A percentile compares a stretch with the other conserved stretches of the same genome.
phyloP scores from a whole-genome alignment of 1,140 invertebrate genomes.

The Cyclargus thomasi region DNA sequence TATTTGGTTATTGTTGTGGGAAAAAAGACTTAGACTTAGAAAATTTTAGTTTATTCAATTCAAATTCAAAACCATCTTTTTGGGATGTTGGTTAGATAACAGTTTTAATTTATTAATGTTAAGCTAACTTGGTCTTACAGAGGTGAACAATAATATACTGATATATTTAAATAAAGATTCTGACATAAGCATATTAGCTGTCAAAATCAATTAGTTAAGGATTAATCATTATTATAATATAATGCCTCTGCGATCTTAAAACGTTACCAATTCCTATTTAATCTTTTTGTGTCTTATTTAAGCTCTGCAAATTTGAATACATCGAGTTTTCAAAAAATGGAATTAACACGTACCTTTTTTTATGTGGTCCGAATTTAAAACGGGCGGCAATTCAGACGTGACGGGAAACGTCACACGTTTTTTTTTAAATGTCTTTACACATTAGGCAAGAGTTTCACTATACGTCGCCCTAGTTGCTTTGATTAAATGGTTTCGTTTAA shows the following conservation, averaged over 20 bases:
- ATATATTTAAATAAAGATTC: no score
- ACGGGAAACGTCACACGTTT: constrained; percentile 3
- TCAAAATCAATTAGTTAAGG: no score
- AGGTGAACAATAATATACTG: no score
- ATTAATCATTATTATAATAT: no score
- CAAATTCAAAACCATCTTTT: no score
- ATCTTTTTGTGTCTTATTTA: not conserved
- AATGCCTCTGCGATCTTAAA: no score
- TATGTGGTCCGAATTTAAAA: not conserved
- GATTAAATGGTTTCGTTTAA: constrained; percentile 10
- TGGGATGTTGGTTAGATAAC: no score
- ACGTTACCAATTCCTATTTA: no score
- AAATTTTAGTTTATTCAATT: not conserved
- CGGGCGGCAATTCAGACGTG: not conserved
- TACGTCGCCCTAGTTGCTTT: constrained; percentile 7
- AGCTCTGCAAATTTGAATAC: not conserved
- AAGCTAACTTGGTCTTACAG: no score
- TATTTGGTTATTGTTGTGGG: not conserved
- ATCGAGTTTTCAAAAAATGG: not conserved
- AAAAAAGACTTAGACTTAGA: not conserved
- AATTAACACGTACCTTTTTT: not conserved
- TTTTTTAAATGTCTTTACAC: not conserved
- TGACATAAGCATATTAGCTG: no score
- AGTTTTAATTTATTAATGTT: no score
- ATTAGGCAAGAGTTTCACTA: constrained; percentile 10